phyloP scores from a whole-genome alignment of 2,113 vertebrate genomes.

The Lathamus discolor region DNA sequence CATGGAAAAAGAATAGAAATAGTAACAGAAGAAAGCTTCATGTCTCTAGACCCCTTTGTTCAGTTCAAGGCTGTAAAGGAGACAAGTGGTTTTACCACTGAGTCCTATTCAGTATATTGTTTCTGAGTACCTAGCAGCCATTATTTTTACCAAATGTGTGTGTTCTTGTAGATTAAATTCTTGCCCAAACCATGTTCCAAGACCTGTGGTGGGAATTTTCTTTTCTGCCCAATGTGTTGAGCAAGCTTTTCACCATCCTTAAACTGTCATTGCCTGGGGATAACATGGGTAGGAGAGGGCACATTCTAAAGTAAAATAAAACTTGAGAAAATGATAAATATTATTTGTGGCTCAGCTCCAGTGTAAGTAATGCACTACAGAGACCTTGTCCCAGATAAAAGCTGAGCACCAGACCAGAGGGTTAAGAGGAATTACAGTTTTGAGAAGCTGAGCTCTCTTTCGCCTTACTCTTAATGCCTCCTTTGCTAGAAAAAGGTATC shows the following conservation, averaged over 20 bases:
- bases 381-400: slow-evolving; percentile 15
- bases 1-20: slow-evolving; percentile 27
- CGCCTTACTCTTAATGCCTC: background rate
- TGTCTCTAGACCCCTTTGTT: background rate
- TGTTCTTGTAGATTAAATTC: background rate
- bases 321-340: background rate
- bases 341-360: slow-evolving; percentile 14
- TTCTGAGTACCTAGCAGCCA: background rate
- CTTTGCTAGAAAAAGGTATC: background rate
- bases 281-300: background rate
- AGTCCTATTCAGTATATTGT: background rate
- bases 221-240: background rate
- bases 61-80: background rate
- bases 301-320: slow-evolving; percentile 32
- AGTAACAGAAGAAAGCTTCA: background rate
- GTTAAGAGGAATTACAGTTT: background rate
- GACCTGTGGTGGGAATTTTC: background rate
- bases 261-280: background rate
- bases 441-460: background rate
- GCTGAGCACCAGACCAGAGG: background rate
- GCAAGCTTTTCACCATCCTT: background rate
- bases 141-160: background rate
- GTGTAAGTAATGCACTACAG: background rate
- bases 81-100: background rate
- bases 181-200: background rate